A percentile compares a stretch with the other conserved stretches of the same genome.
These are phyloP conservation scores for Epinephelus cyanopodus DNA, from an alignment of 2,113 vertebrate genomes.

Conservation along the genomic window DNA sequence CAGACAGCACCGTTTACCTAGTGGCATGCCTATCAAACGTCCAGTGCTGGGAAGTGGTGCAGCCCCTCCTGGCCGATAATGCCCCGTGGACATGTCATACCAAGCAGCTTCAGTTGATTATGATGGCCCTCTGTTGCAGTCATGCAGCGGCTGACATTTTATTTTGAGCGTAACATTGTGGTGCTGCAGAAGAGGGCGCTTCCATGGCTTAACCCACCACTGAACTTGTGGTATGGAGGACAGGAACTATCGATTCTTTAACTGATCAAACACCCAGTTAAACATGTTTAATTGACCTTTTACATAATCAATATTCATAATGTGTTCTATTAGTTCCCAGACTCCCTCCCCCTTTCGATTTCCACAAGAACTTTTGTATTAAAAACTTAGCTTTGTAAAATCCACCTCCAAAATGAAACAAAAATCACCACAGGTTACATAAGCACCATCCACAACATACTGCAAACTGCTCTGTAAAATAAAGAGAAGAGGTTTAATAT, in stretches of 20 bases:
- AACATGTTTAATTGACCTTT: neutral
- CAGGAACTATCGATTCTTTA: conserved; percentile 1
- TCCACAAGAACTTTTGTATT: neutral
- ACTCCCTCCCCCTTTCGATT: neutral
- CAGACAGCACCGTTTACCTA: too few relatives aligned
- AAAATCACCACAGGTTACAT: neutral
- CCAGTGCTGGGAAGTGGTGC: too few relatives aligned
- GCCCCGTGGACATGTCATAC: too few relatives aligned
- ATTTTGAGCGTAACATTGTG: neutral
- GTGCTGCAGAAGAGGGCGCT: neutral
- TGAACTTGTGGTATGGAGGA: neutral
- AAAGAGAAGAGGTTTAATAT: neutral
- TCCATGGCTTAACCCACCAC: neutral
- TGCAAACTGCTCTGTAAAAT: neutral
- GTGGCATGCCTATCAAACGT: too few relatives aligned
- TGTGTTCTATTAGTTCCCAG: neutral
- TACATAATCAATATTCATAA: neutral
- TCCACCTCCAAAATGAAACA: neutral
- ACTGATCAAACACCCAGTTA: neutral
- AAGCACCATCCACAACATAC: neutral
- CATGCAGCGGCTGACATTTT: too few relatives aligned
- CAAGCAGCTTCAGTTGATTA: too few relatives aligned
- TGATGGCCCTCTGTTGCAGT: too few relatives aligned
- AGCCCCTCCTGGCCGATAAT: too few relatives aligned
- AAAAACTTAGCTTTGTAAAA: neutral